A percentile compares a stretch with the other conserved stretches of the same genome.
Conservation (phyloP, 1,140 invertebrate genomes). For the Drosophila leontia region DNA sequence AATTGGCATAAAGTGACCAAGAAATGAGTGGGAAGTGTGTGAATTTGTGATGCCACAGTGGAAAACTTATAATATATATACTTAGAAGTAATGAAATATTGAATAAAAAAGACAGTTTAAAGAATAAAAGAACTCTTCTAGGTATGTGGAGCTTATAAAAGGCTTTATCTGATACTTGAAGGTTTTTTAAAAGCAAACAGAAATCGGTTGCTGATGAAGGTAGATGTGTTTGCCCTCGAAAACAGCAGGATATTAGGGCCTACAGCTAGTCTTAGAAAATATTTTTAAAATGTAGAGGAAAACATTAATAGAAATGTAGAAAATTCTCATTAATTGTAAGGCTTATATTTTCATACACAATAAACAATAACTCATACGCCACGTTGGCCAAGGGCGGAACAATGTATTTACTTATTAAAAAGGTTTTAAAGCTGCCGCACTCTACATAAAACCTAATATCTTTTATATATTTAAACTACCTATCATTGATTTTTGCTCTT, state of each 20-base stretch:
- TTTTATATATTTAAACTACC: neutral
- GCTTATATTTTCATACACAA: neutral
- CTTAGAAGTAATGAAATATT: neutral
- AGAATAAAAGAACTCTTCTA: neutral
- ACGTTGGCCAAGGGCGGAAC: neutral
- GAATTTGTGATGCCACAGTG: neutral
- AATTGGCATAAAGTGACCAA: slow-evolving; percentile 9
- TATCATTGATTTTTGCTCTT: neutral
- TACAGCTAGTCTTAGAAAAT: too few species aligned
- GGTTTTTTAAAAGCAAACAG: too few species aligned
- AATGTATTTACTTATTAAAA: neutral
- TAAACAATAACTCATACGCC: neutral
- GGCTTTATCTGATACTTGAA: too few species aligned
- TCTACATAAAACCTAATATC: too few species aligned
- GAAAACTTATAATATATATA: neutral
- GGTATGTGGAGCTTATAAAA: neutral
- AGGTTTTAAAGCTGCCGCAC: neutral
- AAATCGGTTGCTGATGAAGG: too few species aligned
- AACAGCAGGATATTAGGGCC: too few species aligned
- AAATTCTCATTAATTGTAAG: too few species aligned
- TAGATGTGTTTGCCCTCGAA: too few species aligned
- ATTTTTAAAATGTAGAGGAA: too few species aligned
- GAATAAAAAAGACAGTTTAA: neutral
- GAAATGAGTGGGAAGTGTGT: neutral
- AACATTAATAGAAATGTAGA: too few species aligned